Evolutionary conservation across 92 coral and sea anemone genomes (phyloP), one percentile per base, ranked within the genome.

Genomic region (Porites cylindrica): DNA sequence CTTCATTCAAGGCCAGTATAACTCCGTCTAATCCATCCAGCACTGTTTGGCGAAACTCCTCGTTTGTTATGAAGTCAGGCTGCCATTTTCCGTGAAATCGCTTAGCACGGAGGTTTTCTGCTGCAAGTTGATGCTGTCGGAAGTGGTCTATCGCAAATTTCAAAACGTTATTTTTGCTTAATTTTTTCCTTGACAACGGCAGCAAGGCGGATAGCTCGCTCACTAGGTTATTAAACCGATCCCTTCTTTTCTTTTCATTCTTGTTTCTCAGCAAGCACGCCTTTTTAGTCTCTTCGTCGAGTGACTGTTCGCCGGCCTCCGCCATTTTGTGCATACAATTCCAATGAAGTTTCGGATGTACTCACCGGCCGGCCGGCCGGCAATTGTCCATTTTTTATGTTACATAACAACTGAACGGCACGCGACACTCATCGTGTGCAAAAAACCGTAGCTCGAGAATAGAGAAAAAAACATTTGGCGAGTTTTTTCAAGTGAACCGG

Each of bases 171-270:
- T 73, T 83, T 74, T 63, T 83, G 81, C 80, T 75, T 3, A 83
- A 53, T 74, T 75, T 83, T 23, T 75, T 73, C 29, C 73, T 80
- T 74, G 32, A 51, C n/a, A 66, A 64, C 18, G 87, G 69, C 54
- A 83, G 67, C 14, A 58, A 63, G 12, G 62, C 81, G 19, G 92
- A 86, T 2, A 92, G 91, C 47, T 92, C 95, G 51, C 82, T 80
- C 21, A 92, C 91, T 20, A 92, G 76, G 16, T 80, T 77, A 32
- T 92, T 92, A 38, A 92, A 92, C n/a, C 95, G 90, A 52, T 92
- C 92, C 82, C 95, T 79, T 51, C 95, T 88, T 52, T 82, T 86
- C 78, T 92, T 89, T 47, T 92, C 95, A 74, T 86, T 92, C 78
- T 76, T 61, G 75, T 92, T 92, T 26, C 95, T 73, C 9, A 73